These are phyloP conservation scores for Sialis lutaria DNA, from an alignment of 2,888 invertebrate genomes.

Conservation along the genomic window DNA sequence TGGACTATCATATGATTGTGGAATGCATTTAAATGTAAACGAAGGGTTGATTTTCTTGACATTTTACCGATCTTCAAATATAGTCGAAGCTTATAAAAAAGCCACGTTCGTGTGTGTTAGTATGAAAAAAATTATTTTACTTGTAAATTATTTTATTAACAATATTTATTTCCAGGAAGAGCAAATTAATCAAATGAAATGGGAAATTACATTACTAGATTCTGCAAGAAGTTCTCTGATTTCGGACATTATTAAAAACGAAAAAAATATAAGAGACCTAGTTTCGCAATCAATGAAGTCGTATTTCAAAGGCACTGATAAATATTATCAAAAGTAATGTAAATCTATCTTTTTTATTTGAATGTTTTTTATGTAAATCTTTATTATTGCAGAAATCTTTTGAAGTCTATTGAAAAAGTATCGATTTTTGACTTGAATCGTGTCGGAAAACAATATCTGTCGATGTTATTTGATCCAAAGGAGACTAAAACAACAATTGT, in stretches of 20 bases:
- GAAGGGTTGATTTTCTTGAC: conserved; percentile 56
- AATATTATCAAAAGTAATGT: conserved; percentile 45
- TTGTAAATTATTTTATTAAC: background rate
- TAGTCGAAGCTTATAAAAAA: conserved; percentile 62
- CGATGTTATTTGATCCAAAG: conserved; percentile 42
- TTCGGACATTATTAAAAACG: conserved; percentile 67
- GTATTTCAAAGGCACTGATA: conserved; percentile 47
- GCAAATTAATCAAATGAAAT: conserved; percentile 40
- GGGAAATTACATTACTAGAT: conserved; percentile 59
- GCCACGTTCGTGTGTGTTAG: conserved; percentile 53
- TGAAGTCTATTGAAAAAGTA: conserved; percentile 46
- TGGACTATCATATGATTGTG: conserved; percentile 70
- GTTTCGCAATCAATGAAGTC: conserved; percentile 54
- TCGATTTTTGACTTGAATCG: conserved; percentile 40
- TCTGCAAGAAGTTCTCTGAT: conserved; percentile 76
- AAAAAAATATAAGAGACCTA: conserved; percentile 60
- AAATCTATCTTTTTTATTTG: conserved; percentile 3
- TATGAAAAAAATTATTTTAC: no score
- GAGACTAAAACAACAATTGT: conserved; percentile 49
- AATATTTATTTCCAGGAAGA: conserved; percentile 30
- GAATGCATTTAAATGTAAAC: conserved; percentile 39
- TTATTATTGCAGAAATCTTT: conserved; percentile 35
- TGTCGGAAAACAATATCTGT: conserved; percentile 55
- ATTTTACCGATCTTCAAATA: conserved; percentile 61
- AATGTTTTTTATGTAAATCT: background rate